Evolutionary conservation across 2,888 invertebrate genomes (phyloP).

Genomic region (Selenia dentaria): DNA sequence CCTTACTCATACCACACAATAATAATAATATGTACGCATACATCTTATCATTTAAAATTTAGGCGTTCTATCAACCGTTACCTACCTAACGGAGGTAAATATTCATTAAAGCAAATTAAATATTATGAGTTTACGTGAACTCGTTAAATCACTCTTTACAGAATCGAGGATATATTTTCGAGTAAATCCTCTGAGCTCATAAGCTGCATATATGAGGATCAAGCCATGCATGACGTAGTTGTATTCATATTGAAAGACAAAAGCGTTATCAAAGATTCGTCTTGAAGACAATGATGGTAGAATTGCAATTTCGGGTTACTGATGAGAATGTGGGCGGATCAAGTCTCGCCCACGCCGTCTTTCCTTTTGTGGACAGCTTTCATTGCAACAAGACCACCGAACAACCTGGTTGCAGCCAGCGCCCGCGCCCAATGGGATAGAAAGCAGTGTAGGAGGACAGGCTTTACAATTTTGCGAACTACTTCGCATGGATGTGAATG

Average conservation of each 20-base stretch:
- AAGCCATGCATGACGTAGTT: too few species aligned
- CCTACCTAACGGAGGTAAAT: too few species aligned
- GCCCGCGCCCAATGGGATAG: conserved; percentile 36
- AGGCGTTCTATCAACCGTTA: too few species aligned
- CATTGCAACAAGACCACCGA: conserved; percentile 42
- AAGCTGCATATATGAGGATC: too few species aligned
- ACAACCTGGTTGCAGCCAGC: conserved; percentile 34
- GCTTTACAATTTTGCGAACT: conserved; percentile 37
- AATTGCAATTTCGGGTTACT: conserved; percentile 34
- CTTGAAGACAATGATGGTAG: conserved; percentile 19
- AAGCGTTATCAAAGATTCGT: background rate
- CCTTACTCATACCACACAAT: conserved; percentile 43
- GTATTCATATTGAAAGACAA: conserved; percentile 1
- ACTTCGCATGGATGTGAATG: conserved; percentile 31
- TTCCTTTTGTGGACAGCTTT: conserved; percentile 67
- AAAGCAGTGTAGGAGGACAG: conserved; percentile 68
- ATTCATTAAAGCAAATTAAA: too few species aligned
- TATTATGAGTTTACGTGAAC: too few species aligned
- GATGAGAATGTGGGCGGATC: conserved; percentile 38
- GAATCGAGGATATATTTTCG: too few species aligned
- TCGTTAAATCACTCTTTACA: too few species aligned
- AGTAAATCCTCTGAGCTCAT: too few species aligned
- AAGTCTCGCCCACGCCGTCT: conserved; percentile 45
- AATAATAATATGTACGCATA: too few species aligned
- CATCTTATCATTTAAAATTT: too few species aligned